Conservation (phyloP, 2,113 vertebrate genomes). For the Pachycephala philippinensis region DNA sequence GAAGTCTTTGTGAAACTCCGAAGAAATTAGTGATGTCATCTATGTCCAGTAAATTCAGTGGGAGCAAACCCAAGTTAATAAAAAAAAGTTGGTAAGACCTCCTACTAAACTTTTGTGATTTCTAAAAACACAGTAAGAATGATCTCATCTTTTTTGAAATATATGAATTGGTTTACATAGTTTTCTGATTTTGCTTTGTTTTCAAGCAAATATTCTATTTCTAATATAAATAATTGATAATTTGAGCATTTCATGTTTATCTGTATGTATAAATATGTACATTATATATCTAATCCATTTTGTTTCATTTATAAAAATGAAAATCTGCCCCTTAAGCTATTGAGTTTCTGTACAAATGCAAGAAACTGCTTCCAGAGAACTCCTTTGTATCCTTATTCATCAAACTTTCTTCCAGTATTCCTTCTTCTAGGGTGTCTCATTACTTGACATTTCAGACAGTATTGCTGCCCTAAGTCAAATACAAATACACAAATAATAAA, state of each 20-base stretch:
- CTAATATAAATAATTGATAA: not conserved
- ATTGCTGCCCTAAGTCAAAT: not conserved
- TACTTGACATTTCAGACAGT: not conserved
- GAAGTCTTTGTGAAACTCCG: not conserved
- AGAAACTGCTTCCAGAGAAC: not conserved
- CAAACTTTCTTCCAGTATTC: not conserved
- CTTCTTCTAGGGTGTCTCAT: not conserved
- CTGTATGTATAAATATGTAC: not conserved
- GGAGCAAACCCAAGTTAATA: not conserved
- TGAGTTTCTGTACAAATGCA: not conserved
- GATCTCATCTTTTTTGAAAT: not conserved
- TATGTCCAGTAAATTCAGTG: not conserved
- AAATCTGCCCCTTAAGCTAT: not conserved
- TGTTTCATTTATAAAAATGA: not conserved
- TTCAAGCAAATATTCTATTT: not conserved
- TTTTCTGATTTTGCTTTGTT: not conserved
- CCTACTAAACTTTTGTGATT: not conserved
- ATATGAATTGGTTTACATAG: not conserved
- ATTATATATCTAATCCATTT: not conserved
- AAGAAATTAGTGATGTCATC: not conserved
- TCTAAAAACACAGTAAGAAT: not conserved
- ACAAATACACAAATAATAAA: not conserved
- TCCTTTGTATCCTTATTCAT: not conserved
- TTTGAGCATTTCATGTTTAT: not conserved
- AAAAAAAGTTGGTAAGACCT: not conserved